Evolutionary conservation across 2,797 vertebrate species (phyloP).

Genomic region (Myripristis murdjan): DNA sequence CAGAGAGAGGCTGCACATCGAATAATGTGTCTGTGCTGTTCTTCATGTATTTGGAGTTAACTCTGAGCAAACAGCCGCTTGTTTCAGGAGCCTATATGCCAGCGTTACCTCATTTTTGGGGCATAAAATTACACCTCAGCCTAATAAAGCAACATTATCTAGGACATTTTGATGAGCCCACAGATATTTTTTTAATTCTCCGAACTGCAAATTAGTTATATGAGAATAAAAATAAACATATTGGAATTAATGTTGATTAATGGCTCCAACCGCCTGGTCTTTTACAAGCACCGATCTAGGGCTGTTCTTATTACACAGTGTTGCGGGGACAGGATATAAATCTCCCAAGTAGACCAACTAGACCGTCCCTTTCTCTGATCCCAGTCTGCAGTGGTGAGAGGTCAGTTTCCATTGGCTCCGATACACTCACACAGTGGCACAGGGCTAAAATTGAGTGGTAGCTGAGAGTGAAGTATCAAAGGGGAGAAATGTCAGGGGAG

Average conservation of each 20-base stretch:
- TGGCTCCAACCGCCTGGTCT: too few relatives aligned
- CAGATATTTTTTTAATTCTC: too few relatives aligned
- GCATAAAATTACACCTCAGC: not conserved
- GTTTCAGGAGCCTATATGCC: conserved; percentile 24
- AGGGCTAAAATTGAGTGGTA: conserved; percentile 67
- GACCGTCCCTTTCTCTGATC: conserved; percentile 40
- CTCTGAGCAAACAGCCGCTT: conserved; percentile 33
- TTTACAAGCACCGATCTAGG: too few relatives aligned
- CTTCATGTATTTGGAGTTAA: conserved; percentile 20
- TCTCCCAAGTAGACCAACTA: conserved; percentile 22
- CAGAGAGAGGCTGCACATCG: conserved; percentile 36
- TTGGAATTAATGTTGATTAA: too few relatives aligned
- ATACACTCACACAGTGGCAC: conserved; percentile 38
- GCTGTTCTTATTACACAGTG: not conserved
- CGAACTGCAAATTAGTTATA: not conserved
- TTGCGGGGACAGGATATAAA: conserved; percentile 1
- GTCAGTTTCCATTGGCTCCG: conserved; percentile 52
- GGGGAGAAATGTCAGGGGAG: conserved; percentile 66
- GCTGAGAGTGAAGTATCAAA: conserved; percentile 74
- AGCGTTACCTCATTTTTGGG: conserved; percentile 6
- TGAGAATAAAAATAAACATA: too few relatives aligned
- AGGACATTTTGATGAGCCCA: too few relatives aligned
- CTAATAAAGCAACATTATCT: too few relatives aligned
- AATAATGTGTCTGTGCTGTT: conserved; percentile 12
- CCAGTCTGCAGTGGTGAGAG: conserved; percentile 36